phyloP scores from a whole-genome alignment of 2,113 vertebrate species.

The Forbesichthys papilliferus region DNA sequence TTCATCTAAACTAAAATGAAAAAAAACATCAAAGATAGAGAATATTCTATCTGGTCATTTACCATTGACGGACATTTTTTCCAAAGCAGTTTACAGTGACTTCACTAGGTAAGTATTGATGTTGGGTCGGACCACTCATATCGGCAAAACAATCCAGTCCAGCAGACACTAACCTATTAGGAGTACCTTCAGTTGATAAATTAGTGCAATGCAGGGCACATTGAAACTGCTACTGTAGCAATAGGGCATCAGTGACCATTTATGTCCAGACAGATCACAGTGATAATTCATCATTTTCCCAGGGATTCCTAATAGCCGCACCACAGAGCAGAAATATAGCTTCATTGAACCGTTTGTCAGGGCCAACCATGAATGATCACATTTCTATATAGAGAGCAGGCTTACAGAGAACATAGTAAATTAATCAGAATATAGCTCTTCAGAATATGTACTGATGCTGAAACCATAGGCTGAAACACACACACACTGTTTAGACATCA shows the following conservation, averaged over 20 bases:
- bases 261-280: slow-evolving; percentile 34
- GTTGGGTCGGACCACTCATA: background rate
- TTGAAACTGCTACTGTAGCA: slow-evolving; percentile 19
- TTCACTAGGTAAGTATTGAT: too few relatives aligned
- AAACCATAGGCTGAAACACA: background rate
- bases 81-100: too few relatives aligned
- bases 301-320: slow-evolving; percentile 16
- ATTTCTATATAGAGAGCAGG: background rate
- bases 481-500: slow-evolving; percentile 19
- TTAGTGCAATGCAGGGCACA: background rate
- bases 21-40: background rate
- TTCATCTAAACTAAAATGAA: background rate
- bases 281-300: slow-evolving; percentile 31
- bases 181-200: background rate
- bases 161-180: background rate
- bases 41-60: too few relatives aligned
- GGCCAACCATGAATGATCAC: background rate
- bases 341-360: slow-evolving; percentile 34
- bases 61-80: too few relatives aligned
- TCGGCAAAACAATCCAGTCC: background rate
- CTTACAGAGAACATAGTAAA: slow-evolving; percentile 15
- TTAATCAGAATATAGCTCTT: slow-evolving; percentile 6
- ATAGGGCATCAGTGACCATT: slow-evolving; percentile 32
- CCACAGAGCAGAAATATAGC: slow-evolving; percentile 26
- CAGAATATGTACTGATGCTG: slow-evolving; percentile 7